Evolutionary conservation across 2,797 vertebrate species (phyloP).

Genomic region (Gambusia yucatana): DNA sequence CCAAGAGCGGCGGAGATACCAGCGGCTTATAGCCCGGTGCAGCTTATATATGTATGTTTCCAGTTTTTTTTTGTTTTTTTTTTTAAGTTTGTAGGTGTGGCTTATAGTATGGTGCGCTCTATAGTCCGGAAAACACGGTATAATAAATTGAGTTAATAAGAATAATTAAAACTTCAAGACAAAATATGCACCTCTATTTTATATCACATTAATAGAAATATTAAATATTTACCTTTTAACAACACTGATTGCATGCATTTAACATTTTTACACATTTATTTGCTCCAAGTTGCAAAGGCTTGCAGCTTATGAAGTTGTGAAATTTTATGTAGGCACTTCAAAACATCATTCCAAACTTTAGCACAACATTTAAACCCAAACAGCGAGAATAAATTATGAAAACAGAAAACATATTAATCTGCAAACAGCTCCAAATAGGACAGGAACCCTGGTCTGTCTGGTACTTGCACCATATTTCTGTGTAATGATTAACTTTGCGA

Average conservation of each 20-base stretch:
- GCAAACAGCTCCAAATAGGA: conserved; percentile 47
- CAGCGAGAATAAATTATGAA: conserved; percentile 45
- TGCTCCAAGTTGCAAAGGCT: conserved; percentile 3
- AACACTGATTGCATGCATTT: not conserved
- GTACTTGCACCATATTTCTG: conserved; percentile 57
- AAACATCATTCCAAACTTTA: conserved; percentile 32
- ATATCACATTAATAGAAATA: not conserved
- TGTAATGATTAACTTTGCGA: conserved; percentile 78
- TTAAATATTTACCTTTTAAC: not conserved
- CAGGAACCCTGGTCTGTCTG: conserved; percentile 40
- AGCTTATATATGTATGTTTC: no score
- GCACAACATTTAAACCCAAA: conserved; percentile 35
- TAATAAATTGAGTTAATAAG: not conserved
- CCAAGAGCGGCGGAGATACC: no score
- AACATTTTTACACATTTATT: not conserved
- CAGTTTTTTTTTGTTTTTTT: no score
- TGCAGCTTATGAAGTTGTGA: not conserved
- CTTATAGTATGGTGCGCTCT: no score
- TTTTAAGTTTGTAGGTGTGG: no score
- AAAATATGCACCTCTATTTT: no score
- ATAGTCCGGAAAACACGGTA: not conserved
- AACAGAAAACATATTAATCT: conserved; percentile 43
- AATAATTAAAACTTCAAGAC: no score
- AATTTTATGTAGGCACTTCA: conserved; percentile 4
- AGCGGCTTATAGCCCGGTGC: no score